Conservation (phyloP, 2,888 invertebrate genomes). For the Plemyria rubiginata region DNA sequence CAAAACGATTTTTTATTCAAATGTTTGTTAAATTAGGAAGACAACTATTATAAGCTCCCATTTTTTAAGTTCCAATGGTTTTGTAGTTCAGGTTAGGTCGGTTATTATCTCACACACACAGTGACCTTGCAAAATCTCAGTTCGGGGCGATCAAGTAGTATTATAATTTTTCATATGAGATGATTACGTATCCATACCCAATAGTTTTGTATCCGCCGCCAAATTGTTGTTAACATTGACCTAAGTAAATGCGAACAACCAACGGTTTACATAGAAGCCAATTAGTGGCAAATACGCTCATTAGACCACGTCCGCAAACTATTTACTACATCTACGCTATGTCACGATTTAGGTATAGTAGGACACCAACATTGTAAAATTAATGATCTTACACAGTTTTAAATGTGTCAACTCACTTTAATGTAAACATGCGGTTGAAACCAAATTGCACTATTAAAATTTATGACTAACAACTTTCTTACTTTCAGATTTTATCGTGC, state of each 20-base stretch:
- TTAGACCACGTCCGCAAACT: conserved; percentile 6
- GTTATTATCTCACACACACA: too few species aligned
- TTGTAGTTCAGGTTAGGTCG: too few species aligned
- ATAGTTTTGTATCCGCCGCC: background rate
- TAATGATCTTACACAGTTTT: conserved; percentile 5
- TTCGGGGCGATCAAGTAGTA: too few species aligned
- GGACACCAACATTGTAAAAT: conserved; percentile 9
- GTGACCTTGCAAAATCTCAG: too few species aligned
- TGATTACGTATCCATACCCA: too few species aligned
- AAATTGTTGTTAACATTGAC: background rate
- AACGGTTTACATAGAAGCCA: conserved; percentile 1
- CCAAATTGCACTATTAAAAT: conserved; percentile 16
- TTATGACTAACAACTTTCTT: conserved; percentile 28
- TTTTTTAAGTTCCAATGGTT: too few species aligned
- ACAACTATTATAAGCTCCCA: too few species aligned
- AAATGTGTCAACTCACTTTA: conserved; percentile 5
- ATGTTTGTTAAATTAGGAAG: too few species aligned
- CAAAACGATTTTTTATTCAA: too few species aligned
- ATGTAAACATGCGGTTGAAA: conserved; percentile 13
- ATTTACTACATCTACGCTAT: conserved; percentile 1
- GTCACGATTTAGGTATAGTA: conserved; percentile 1
- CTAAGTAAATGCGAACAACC: background rate
- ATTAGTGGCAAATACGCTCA: conserved; percentile 15
- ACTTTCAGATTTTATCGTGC: conserved; percentile 89
- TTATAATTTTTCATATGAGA: too few species aligned